phyloP scores from a whole-genome alignment of 2,797 vertebrate genomes.

The Sylvilagus floridanus region DNA sequence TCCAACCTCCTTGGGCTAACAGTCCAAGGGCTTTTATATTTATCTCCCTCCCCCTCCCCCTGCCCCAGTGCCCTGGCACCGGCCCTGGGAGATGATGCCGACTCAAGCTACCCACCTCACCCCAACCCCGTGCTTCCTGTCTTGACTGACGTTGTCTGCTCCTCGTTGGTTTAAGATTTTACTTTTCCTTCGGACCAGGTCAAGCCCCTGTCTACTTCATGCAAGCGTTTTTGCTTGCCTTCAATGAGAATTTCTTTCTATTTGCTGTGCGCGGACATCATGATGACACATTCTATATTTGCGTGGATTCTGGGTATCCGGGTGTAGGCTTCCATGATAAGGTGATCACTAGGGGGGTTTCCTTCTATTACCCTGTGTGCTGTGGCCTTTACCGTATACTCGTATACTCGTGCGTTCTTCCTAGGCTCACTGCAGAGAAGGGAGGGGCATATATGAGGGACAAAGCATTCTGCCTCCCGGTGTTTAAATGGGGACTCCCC shows the following conservation, averaged over 20 bases:
- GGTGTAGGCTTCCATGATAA: background rate
- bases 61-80: fast-evolving
- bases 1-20: background rate
- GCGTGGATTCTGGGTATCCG: background rate
- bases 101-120: no score
- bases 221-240: background rate
- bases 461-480: background rate
- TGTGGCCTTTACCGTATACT: background rate
- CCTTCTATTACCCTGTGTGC: background rate
- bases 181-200: background rate
- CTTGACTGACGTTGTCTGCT: fast-evolving
- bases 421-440: background rate
- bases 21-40: no score
- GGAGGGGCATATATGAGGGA: background rate
- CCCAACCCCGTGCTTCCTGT: background rate
- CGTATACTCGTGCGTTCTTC: background rate
- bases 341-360: background rate
- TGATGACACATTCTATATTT: background rate
- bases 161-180: background rate
- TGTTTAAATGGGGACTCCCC: background rate
- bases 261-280: background rate
- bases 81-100: background rate
- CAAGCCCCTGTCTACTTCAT: fast-evolving
- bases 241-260: background rate
- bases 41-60: fast-evolving